Evolutionary conservation across 2,113 vertebrate species (phyloP), one percentile per base, ranked within the genome.

Genomic region (Neodon shergylaensis): DNA sequence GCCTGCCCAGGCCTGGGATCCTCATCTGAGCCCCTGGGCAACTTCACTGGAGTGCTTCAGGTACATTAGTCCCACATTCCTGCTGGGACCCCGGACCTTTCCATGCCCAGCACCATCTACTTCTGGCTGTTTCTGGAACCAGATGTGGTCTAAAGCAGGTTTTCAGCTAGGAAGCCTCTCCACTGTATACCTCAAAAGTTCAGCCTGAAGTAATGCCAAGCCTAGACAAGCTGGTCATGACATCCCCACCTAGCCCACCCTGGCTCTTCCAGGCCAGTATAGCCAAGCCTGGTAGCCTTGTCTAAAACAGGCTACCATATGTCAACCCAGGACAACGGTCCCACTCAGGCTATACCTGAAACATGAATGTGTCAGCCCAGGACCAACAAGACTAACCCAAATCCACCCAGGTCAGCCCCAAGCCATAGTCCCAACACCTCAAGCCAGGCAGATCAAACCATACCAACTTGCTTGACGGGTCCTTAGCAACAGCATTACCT

Each of bases 391-490:
- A 39, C 14, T 68, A 81, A 14, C 12, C 16, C 36, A 52, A 9
- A 4, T 42, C 9, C 31, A 28, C 26, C 28, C 39, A 61, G 21
- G 49, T 21, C 9, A 88, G 16, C 7, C 66, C 19, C 66, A 91
- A 1, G 10, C 24, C 63, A 73, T 42, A 19, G 17, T 31, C 5
- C 24, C 39, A 77, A 2, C 4, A 10, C 6, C 61, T 3, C 8
- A 31, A 33, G 36, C 10, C 92, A 78, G 36, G 6, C 44, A 66
- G 7, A 14, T 10, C 81, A 49, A 10, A 4, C 24, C n/a, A 5
- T 3, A 8, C 3, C 19, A 6, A 0, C 13, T 14, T 17, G 11
- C 21, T 6, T 31, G 28, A 16, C 16, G 0, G 42, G 26, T 14
- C 31, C 26, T 61, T 26, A 13, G 58, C 19, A 19, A 26, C 36